Evolutionary conservation across 2,113 vertebrate species (phyloP), one percentile per base, ranked within the genome.

Genomic region (Craseonycteris thonglongyai): DNA sequence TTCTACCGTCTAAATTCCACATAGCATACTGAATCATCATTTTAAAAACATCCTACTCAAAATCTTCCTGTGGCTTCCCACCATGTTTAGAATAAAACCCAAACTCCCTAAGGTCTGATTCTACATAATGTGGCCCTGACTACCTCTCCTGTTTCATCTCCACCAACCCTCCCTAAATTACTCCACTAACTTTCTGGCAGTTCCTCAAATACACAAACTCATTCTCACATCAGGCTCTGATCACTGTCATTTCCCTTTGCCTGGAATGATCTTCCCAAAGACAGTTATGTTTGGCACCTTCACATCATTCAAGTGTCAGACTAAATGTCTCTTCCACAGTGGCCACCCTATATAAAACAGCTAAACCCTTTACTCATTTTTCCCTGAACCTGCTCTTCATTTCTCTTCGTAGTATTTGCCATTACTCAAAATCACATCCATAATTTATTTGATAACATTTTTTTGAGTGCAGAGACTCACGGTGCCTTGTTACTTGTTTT

Each of bases 31-130:
- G 28, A 83, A 33, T 45, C 68, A 83, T 72, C 12, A 56, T 68
- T 95, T 86, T 82, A 38, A 91, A 95, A 95, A 63, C 51, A 65
- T 9, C 45, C 28, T n/a, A 80, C 90, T 81, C 19, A 74, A 58
- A 68, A 87, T 9, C n/a, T 30, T 68, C 30, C 33, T 72, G 9
- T 54, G 42, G 22, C 16, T 78, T 58, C 5, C 56, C 22, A 26
- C 45, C 3, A 35, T 54, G 63, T 69, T 75, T 91, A 69, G 40
- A 84, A 88, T 56, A 61, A 96, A 88, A 80, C 51, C 14, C 24
- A 94, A 69, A 92, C 56, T 91, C 51, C 26, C 16, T 78, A 86
- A 84, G 33, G 3, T 18, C 68, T 68, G 22, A 76, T 12, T 33
- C 22, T 38, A 58, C 0, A 22, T 51, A 12, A 86, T 45, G 28